A percentile compares a stretch with the other conserved stretches of the same genome.
These are phyloP conservation scores for Melolontha melolontha DNA, from an alignment of 2,888 invertebrate genomes.

Conservation along the genomic window DNA sequence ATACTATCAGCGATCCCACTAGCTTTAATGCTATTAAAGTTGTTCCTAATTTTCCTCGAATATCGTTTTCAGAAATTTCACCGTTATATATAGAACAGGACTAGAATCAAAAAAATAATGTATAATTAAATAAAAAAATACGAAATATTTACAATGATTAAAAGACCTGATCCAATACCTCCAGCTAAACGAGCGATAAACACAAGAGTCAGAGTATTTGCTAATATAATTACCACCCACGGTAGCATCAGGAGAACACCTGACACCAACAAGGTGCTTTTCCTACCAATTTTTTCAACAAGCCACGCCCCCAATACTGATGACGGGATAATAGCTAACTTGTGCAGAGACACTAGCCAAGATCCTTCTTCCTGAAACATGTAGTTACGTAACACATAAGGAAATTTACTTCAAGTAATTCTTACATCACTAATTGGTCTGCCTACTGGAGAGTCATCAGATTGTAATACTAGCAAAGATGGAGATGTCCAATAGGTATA, in stretches of 20 bases:
- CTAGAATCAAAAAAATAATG: constrained; percentile 46
- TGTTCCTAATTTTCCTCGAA: constrained; percentile 63
- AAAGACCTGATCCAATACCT: constrained; percentile 77
- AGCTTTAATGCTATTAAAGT: constrained; percentile 60
- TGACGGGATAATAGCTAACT: constrained; percentile 70
- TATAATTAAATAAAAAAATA: not conserved
- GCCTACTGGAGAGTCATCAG: constrained; percentile 50
- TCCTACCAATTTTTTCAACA: constrained; percentile 70
- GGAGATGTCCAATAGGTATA: constrained; percentile 50
- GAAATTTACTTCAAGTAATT: not conserved
- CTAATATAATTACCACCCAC: constrained; percentile 62
- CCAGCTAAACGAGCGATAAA: constrained; percentile 73
- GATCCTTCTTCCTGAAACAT: constrained; percentile 65
- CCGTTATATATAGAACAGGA: constrained; percentile 62
- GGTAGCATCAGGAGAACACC: constrained; percentile 69
- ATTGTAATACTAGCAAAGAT: constrained; percentile 45
- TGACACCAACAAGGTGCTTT: constrained; percentile 67
- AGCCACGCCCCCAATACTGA: constrained; percentile 69
- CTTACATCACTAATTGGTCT: constrained; percentile 42
- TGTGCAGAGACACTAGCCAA: constrained; percentile 71
- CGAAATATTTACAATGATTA: constrained; percentile 44
- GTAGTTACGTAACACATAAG: constrained; percentile 10
- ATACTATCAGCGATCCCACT: constrained; percentile 61
- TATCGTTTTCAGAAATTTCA: constrained; percentile 65
- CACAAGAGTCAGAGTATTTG: constrained; percentile 65